phyloP scores from a whole-genome alignment of 2,113 vertebrate species.

The Chaenogobius annularis region DNA sequence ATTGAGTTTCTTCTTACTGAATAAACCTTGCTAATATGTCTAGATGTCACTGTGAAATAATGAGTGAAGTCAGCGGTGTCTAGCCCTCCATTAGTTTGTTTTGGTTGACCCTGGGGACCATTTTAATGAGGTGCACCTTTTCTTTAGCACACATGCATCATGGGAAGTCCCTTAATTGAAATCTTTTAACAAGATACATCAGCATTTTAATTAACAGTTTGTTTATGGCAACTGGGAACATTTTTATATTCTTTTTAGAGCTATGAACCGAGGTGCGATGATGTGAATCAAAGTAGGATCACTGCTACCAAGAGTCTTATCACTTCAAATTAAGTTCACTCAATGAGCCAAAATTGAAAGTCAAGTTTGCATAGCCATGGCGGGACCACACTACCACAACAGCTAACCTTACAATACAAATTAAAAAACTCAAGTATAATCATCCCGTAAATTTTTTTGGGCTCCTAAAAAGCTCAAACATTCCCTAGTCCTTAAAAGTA shows the following conservation, averaged over 20 bases:
- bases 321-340: background rate
- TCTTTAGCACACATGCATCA: conserved; percentile 10
- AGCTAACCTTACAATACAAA: too few relatives aligned
- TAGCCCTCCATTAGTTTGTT: conserved; percentile 1
- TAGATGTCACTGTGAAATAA: background rate
- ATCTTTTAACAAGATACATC: conserved; percentile 8
- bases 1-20: background rate
- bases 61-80: background rate
- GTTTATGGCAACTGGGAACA: conserved; percentile 7
- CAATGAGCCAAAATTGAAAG: background rate
- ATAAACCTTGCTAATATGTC: background rate
- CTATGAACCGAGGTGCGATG: background rate
- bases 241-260: background rate
- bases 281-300: background rate
- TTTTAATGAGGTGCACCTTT: conserved; percentile 10
- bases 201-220: conserved; percentile 13
- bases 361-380: background rate
- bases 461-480: background rate
- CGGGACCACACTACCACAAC: too few relatives aligned
- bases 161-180: conserved; percentile 6
- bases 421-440: too few relatives aligned
- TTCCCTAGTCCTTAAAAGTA: background rate
- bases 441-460: too few relatives aligned
- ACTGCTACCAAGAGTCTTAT: background rate
- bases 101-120: conserved; percentile 5